Evolutionary conservation across 2,888 invertebrate species (phyloP).

Genomic region (Orthosia incerta): DNA sequence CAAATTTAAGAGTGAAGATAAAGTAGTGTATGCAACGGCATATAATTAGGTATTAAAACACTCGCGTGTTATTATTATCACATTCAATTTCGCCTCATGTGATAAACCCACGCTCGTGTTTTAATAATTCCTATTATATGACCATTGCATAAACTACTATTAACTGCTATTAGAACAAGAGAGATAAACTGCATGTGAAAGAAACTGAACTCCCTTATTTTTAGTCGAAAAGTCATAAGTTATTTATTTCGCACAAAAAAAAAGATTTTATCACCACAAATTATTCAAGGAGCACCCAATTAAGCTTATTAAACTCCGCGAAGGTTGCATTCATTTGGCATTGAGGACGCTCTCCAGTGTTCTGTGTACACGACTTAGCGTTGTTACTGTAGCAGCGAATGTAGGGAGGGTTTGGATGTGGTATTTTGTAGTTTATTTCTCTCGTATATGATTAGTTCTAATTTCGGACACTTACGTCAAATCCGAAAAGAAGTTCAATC

Average conservation of each 20-base stretch:
- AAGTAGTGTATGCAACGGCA: too few relatives aligned
- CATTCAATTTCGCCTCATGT: too few relatives aligned
- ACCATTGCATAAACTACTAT: too few relatives aligned
- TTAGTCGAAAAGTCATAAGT: too few relatives aligned
- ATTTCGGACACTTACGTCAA: not conserved
- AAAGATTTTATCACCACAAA: conserved; percentile 1
- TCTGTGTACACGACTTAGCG: conserved; percentile 26
- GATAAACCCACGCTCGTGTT: too few relatives aligned
- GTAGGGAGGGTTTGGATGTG: conserved; percentile 13
- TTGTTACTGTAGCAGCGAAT: conserved; percentile 7
- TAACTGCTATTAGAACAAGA: not conserved
- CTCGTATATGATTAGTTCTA: not conserved
- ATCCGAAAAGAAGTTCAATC: too few relatives aligned
- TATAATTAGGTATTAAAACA: too few relatives aligned
- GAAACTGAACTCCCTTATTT: not conserved
- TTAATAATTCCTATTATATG: too few relatives aligned
- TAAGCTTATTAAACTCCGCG: conserved; percentile 33
- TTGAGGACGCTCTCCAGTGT: conserved; percentile 28
- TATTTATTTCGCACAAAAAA: not conserved
- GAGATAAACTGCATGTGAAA: not conserved
- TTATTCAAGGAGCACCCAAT: conserved; percentile 29
- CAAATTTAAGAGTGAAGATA: too few relatives aligned
- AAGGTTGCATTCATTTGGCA: conserved; percentile 24
- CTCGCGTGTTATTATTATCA: too few relatives aligned
- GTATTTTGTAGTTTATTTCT: not conserved